Percentiles rank a stretch among this genome's conserved stretches.
Evolutionary conservation across 2,797 vertebrate species (phyloP).

Genomic region (Anguilla anguilla): DNA sequence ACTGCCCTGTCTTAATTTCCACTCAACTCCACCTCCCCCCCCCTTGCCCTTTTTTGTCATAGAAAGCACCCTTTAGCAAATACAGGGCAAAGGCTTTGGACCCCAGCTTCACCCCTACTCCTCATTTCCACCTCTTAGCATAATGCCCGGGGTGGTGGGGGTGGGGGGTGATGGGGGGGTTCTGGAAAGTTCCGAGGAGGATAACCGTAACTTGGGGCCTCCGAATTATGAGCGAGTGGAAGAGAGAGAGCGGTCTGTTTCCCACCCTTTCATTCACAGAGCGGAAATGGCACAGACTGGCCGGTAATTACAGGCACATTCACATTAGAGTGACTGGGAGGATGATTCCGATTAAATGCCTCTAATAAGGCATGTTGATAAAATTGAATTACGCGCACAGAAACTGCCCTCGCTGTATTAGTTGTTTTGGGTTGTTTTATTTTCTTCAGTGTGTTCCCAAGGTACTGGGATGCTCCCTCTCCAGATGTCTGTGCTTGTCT

Average conservation of each 20-base stretch:
- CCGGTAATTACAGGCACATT: slow-evolving; percentile 18
- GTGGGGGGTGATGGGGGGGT: too few species aligned
- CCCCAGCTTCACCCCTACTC: background rate
- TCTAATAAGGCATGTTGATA: background rate
- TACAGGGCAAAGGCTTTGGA: background rate
- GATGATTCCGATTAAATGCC: slow-evolving; percentile 13
- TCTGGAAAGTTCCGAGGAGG: background rate
- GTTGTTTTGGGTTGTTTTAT: background rate
- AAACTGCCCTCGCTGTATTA: background rate
- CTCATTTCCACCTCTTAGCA: background rate
- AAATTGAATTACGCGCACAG: slow-evolving; percentile 25
- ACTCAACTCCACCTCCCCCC: too few species aligned
- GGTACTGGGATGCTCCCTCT: background rate
- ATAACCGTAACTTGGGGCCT: background rate
- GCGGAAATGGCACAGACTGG: background rate
- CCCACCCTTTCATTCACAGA: background rate
- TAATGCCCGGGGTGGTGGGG: background rate
- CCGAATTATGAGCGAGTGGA: background rate
- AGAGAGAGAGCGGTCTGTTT: background rate
- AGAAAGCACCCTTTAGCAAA: too few species aligned
- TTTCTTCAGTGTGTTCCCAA: too few species aligned
- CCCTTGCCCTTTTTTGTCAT: too few species aligned
- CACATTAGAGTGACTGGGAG: background rate
- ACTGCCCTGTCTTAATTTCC: too few species aligned
- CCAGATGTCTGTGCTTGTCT: background rate